Evolutionary conservation across 2,888 invertebrate genomes (phyloP).

Genomic region (Stictocephala bisonia): DNA sequence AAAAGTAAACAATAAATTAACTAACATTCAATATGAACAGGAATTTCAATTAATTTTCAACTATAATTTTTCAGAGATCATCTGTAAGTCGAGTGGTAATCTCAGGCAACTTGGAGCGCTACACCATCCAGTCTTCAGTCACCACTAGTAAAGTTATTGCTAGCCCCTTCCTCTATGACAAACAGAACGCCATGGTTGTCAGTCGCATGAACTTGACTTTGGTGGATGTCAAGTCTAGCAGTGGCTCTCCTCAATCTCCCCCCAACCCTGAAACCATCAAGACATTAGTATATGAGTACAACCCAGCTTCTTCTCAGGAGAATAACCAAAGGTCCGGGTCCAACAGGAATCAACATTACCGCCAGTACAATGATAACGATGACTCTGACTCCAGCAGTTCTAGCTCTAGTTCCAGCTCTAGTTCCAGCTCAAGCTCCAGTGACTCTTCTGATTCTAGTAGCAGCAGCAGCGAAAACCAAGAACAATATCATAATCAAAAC

Average conservation of each 20-base stretch:
- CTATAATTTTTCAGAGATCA: slow-evolving; percentile 65
- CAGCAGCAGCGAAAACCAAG: slow-evolving; percentile 41
- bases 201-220: slow-evolving; percentile 71
- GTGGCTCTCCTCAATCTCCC: slow-evolving; percentile 65
- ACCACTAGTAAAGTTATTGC: slow-evolving; percentile 67
- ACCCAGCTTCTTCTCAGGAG: slow-evolving; percentile 61
- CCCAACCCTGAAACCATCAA: slow-evolving; percentile 66
- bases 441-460: slow-evolving; percentile 15
- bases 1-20: too few relatives aligned
- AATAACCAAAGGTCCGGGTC: slow-evolving; percentile 40
- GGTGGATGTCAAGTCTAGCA: slow-evolving; percentile 61
- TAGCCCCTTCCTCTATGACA: slow-evolving; percentile 66
- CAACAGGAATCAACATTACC: slow-evolving; percentile 51
- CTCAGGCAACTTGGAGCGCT: slow-evolving; percentile 68
- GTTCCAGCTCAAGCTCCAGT: slow-evolving; percentile 48
- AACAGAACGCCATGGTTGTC: slow-evolving; percentile 72
- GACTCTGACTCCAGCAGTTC: slow-evolving; percentile 53
- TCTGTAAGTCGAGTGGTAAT: slow-evolving; percentile 71
- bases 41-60: not conserved
- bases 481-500: slow-evolving; percentile 14
- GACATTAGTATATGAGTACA: slow-evolving; percentile 69
- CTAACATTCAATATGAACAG: too few relatives aligned
- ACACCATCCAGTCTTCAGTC: slow-evolving; percentile 74
- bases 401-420: slow-evolving; percentile 49
- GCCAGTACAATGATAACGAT: slow-evolving; percentile 25